phyloP scores from a whole-genome alignment of 2,113 vertebrate species.

The Caracal caracal region DNA sequence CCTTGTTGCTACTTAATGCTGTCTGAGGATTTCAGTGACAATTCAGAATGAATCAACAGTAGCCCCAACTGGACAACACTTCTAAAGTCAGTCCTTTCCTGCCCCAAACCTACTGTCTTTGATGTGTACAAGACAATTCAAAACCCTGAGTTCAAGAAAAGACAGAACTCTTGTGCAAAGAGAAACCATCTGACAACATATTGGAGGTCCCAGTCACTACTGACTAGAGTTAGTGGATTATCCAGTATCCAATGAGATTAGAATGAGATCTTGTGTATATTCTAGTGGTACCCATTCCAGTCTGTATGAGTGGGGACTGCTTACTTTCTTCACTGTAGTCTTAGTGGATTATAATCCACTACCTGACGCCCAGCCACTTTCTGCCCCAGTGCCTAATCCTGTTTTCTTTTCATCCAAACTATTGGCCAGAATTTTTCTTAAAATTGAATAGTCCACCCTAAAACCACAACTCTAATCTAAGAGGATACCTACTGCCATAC shows the following conservation, averaged over 20 bases:
- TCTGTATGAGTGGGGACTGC: neutral
- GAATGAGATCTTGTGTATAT: neutral
- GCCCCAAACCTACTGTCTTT: neutral
- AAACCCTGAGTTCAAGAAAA: neutral
- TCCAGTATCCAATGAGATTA: neutral
- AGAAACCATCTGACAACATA: neutral
- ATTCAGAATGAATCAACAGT: neutral
- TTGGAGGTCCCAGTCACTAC: neutral
- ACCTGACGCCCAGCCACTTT: too few relatives aligned
- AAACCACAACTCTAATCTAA: neutral
- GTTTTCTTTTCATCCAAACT: neutral
- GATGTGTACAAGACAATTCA: neutral
- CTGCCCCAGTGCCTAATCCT: neutral
- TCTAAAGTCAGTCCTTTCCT: neutral
- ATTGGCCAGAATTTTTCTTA: neutral
- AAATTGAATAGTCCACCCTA: neutral
- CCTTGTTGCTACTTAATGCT: neutral
- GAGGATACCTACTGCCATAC: neutral
- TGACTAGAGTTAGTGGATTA: neutral
- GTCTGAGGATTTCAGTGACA: neutral
- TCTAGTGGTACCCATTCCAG: neutral
- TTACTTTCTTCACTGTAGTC: neutral
- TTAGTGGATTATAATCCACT: neutral
- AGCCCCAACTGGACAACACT: too few relatives aligned
- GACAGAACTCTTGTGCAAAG: neutral